Evolutionary conservation across 2,888 invertebrate genomes (phyloP), one percentile per base, ranked within the genome.

Genomic region (Polydrusus cervinus): DNA sequence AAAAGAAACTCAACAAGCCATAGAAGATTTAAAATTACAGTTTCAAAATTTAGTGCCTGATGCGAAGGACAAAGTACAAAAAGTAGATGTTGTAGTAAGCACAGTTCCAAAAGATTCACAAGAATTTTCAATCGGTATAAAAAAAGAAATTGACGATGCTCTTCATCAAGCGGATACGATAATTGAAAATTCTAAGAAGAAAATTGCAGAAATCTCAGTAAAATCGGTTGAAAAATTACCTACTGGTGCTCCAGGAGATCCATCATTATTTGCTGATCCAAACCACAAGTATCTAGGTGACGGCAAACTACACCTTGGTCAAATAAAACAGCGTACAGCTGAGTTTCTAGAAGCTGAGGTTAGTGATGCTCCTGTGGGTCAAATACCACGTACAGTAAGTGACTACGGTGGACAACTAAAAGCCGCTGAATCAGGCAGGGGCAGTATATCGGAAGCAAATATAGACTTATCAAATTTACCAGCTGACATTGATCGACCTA

Each of bases 391-490:
- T 47, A 78, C 82, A 14, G 79, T 80, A 6, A 83, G 82, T 34
- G 83, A 83, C 60, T 80, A 81, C 55, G 80, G 79, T 13, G 69
- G 73, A 34, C 70, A 76, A 45, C 69, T 80, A 20, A 80, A 62
- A 60, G 71, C 55, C 43, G n/a, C 40, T n/a, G 72, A 74, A 14
- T 66, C 77, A 49, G 20, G 65, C 43, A 30, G 78, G 16, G 74
- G 78, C 2, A 79, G 77, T 68, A 83, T 83, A 61, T 83, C 82
- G 13, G 83, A 82, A 78, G 80, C 80, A 8, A 83, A 83, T 71
- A 81, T 83, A 20, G 83, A 83, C 60, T 74, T 83, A 25, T 82
- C 83, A 1, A 80, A 82, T 77, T 79, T 83, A 62, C 78, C 81
- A 51, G 55, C 68, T 53, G 71, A 79, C 49, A 68, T 76, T 66